Evolutionary conservation across 2,797 vertebrate genomes (phyloP).

Genomic region (Spondyliosoma cantharus): DNA sequence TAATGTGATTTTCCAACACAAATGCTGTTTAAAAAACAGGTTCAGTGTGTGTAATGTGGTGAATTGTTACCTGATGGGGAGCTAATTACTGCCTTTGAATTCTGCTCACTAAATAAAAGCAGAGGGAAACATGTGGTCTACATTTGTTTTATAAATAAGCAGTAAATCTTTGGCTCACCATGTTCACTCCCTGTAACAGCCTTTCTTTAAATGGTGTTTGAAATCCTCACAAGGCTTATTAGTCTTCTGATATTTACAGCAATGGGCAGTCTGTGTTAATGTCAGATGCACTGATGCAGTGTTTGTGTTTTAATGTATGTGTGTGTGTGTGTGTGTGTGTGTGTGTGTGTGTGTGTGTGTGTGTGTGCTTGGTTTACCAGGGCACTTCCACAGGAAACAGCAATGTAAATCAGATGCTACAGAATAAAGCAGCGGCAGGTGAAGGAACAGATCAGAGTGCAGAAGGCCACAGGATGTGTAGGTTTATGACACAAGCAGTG

Average conservation of each 20-base stretch:
- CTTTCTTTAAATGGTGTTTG: constrained; percentile 39
- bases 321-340: constrained; percentile 12
- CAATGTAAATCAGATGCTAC: constrained; percentile 42
- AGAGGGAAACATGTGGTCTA: constrained; percentile 57
- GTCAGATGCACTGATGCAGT: constrained; percentile 19
- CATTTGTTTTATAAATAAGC: constrained; percentile 52
- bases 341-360: constrained; percentile 15
- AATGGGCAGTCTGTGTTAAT: constrained; percentile 23
- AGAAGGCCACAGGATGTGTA: neutral
- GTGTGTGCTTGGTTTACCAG: constrained; percentile 12
- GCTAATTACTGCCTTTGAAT: constrained; percentile 54
- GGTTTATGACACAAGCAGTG: neutral
- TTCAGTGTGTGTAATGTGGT: constrained; percentile 33
- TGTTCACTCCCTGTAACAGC: constrained; percentile 30
- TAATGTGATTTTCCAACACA: constrained; percentile 21
- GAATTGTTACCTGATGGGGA: constrained; percentile 48
- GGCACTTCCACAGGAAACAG: constrained; percentile 33
- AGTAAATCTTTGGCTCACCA: constrained; percentile 34
- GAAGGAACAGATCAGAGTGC: too few relatives aligned
- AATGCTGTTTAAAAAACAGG: constrained; percentile 13
- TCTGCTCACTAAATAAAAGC: constrained; percentile 49
- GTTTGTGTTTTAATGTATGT: neutral
- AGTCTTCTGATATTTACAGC: constrained; percentile 40
- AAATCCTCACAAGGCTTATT: constrained; percentile 35
- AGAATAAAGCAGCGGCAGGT: neutral